Conservation (phyloP, 2,888 invertebrate species). For the Orthosia incerta region DNA sequence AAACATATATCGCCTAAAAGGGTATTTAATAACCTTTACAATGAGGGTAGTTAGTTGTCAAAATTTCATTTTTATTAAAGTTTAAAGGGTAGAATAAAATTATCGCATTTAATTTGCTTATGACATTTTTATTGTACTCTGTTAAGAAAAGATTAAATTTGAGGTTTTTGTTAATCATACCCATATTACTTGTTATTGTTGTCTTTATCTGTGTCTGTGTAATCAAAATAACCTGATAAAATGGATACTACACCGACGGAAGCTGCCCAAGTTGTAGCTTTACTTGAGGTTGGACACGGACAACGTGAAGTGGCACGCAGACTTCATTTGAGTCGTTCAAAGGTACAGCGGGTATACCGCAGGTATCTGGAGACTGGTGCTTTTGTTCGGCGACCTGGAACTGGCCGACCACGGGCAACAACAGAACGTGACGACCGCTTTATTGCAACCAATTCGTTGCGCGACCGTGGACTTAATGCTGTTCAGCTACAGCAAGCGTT, state of each 20-base stretch:
- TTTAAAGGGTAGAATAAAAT: background rate
- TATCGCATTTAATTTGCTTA: slow-evolving; percentile 1
- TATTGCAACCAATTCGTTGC: background rate
- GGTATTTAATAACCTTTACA: background rate
- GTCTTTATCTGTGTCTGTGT: background rate
- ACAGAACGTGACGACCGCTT: background rate
- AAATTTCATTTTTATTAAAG: background rate
- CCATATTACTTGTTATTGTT: background rate
- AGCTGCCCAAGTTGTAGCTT: too few relatives aligned
- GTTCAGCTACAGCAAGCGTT: background rate
- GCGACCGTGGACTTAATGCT: background rate
- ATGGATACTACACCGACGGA: background rate
- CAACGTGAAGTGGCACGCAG: too few relatives aligned
- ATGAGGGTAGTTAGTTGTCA: background rate
- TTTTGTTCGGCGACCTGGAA: background rate
- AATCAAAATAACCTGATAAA: background rate
- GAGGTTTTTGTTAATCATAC: background rate
- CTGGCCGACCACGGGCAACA: background rate
- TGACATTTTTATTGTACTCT: background rate
- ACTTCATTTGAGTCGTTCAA: background rate
- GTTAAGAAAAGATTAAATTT: background rate
- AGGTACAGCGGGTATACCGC: background rate
- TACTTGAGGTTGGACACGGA: too few relatives aligned
- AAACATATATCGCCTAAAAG: background rate
- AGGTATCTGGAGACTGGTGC: background rate